Percentiles rank a stretch among this genome's conserved stretches.
Conservation (phyloP, 2,797 vertebrate genomes). For the Danio kyathit region DNA sequence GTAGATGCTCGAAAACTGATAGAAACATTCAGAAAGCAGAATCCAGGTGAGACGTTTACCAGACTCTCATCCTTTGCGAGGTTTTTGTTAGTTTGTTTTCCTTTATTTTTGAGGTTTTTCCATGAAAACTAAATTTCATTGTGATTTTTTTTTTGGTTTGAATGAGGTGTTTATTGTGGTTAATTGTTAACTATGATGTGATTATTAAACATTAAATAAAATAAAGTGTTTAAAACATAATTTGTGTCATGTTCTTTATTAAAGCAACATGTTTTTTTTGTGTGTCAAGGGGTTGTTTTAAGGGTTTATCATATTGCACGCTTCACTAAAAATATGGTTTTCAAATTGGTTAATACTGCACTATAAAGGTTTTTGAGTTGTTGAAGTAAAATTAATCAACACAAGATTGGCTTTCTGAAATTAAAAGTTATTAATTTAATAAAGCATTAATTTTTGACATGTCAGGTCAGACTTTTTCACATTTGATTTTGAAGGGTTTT, state of each 20-base stretch:
- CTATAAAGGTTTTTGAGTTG: too few relatives aligned
- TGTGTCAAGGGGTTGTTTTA: background rate
- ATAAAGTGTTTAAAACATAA: constrained; percentile 56
- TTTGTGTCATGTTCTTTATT: background rate
- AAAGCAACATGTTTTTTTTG: too few relatives aligned
- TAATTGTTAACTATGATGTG: constrained; percentile 86
- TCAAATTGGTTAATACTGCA: background rate
- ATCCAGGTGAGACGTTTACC: constrained; percentile 69
- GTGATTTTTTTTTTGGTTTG: constrained; percentile 69
- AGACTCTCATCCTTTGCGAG: constrained; percentile 63
- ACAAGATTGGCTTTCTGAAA: too few relatives aligned
- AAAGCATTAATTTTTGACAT: too few relatives aligned
- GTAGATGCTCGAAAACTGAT: constrained; percentile 54
- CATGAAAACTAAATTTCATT: constrained; percentile 69
- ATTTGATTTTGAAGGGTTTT: too few relatives aligned
- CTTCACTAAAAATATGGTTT: background rate
- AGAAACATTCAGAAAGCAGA: constrained; percentile 71
- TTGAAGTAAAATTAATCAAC: too few relatives aligned
- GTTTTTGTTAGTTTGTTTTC: constrained; percentile 68
- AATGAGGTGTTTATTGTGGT: constrained; percentile 83
- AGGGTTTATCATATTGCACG: background rate
- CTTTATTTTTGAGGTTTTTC: constrained; percentile 57
- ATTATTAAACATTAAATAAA: constrained; percentile 83
- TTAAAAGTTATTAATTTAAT: too few relatives aligned
- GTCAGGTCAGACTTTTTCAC: too few relatives aligned